Evolutionary conservation across 2,113 vertebrate genomes (phyloP).

Genomic region (Sialia sialis): DNA sequence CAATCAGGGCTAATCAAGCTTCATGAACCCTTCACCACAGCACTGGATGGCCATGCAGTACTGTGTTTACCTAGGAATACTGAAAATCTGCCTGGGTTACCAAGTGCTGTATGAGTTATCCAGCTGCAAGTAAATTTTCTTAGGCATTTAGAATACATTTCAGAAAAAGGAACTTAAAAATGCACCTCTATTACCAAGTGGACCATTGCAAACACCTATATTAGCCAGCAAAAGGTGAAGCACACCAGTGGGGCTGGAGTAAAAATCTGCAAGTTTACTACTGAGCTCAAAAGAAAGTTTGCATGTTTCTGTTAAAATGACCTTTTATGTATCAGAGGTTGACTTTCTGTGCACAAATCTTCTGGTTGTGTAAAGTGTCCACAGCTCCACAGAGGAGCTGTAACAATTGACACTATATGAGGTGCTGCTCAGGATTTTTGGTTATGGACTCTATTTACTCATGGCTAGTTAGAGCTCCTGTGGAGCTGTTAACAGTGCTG

Average conservation of each 20-base stretch:
- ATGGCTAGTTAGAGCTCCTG: constrained; percentile 13
- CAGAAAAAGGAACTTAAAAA: neutral
- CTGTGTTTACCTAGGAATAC: neutral
- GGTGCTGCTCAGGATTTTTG: constrained; percentile 36
- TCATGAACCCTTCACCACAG: neutral
- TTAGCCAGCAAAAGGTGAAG: neutral
- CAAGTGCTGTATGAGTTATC: neutral
- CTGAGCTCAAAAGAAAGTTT: neutral
- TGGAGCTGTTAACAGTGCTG: neutral
- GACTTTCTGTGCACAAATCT: neutral
- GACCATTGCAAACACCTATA: neutral
- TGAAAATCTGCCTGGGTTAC: neutral
- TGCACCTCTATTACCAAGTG: neutral
- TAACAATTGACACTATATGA: constrained; percentile 6
- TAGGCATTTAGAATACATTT: neutral
- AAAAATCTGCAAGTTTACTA: neutral
- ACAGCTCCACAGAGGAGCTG: neutral
- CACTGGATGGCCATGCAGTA: neutral
- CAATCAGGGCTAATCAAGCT: neutral
- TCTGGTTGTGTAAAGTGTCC: neutral
- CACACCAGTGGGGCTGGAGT: neutral
- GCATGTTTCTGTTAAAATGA: neutral
- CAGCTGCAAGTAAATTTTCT: neutral
- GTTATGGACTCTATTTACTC: constrained; percentile 20
- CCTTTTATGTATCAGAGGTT: neutral